Base-by-base conservation (phyloP, 2,888 invertebrate species). In the Polydrusus cervinus region DNA sequence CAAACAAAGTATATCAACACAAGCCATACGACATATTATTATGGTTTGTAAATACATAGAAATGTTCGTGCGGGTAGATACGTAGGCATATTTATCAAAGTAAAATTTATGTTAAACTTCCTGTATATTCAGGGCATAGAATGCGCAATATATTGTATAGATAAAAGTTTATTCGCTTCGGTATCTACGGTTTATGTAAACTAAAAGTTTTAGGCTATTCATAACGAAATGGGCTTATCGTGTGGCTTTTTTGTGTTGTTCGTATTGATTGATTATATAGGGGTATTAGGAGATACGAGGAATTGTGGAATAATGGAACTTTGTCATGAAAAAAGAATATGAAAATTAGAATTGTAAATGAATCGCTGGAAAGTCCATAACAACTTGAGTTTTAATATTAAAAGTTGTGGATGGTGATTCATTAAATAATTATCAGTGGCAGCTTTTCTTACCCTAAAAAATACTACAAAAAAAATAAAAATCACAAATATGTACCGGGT, bases 71-170 rank as follows among this genome's bases (percentile, higher is more conserved):
- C 72, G 64, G 64, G 69, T 45, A 45, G 76, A 76, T 76, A 76
- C 70, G 75, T 75, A 73, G 68, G 74, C 60, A 64, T 75, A 78
- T 78, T 76, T 76, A 78, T 78, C 78, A 78, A 76, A 74, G 55
- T 71, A 68, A 78, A 78, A 78, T 78, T 78, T 78, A 78, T 78
- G 78, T 74, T 71, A 53, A 71, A 76, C 74, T 78, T 78, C 78
- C 78, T 78, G 78, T 75, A 78, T 75, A 75, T 76, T 69, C 71
- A 53, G 71, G 53, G 60, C 72, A 68, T 76, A 72, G 76, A 76
- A 76, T 69, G 72, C 60, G 72, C 76, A 76, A 72, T 72, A 69
- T 72, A 69, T 72, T 65, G 66, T 72, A 65, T 76, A 76, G 76
- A 76, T 76, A 76, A 76, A 76, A 72, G 76, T 72, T 75, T 76